Evolutionary conservation across 2,888 invertebrate species (phyloP), one percentile per base, ranked within the genome.

Genomic region (Achlya flavicornis): DNA sequence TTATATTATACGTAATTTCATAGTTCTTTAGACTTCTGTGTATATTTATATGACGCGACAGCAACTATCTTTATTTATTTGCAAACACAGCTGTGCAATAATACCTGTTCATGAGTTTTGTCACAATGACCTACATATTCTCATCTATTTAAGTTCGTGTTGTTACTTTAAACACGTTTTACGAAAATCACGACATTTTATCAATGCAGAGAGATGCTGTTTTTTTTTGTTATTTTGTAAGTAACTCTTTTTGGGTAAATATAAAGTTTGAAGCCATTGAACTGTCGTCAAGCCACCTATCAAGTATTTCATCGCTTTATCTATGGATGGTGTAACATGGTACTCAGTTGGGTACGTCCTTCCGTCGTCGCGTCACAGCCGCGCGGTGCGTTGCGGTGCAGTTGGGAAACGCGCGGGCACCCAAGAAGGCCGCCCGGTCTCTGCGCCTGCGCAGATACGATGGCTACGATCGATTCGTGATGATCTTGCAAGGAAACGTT

Each of bases 331-430:
- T 67, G 71, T 67, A 69, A 71, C 60, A 46, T 57, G 61, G 60
- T 62, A 69, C 63, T 62, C 46, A n/a, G 67, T 63, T n/a, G 62
- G 64, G 75, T 74, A 72, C 71, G 84, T 81, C 83, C 81, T 83
- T 83, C 85, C 78, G 81, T 70, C 69, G 75, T 69, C 69, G 75
- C 68, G 73, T 68, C 71, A 67, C 60, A 46, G n/a, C n/a, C 43
- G 12, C 43, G 57, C 63, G 38, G 26, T 26, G 26, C 26, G 26
- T 1, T 26, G 26, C 26, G 26, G 26, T 26, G 26, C 26, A 2
- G 67, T 77, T 73, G 71, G 68, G 73, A 72, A 78, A 78, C 64
- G 65, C 19, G 10, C 53, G 53, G 53, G 53, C 53, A 53, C 58
- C 48, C 62, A 66, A 71, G 77, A 79, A 76, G 78, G 78, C 71